A percentile compares a stretch with the other conserved stretches of the same genome.
Conservation (phyloP, 1,140 invertebrate genomes). For the Heterodera schachtii region DNA sequence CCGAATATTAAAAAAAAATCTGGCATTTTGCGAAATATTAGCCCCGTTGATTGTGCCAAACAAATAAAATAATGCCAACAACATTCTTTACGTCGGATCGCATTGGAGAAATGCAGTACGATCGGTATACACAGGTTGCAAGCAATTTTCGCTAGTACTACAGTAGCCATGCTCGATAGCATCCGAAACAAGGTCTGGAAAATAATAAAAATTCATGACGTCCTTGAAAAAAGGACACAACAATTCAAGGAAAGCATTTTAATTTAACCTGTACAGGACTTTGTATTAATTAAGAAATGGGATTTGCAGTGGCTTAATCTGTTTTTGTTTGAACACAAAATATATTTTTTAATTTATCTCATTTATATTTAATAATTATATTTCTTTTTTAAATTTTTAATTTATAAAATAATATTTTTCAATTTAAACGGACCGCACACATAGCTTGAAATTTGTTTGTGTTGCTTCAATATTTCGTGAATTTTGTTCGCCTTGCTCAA, state of each 20-base stretch:
- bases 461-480: slow-evolving; percentile 18
- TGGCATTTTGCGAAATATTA: neutral
- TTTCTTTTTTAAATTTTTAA: too few species aligned
- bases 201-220: too few species aligned
- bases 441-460: slow-evolving; percentile 26
- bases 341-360: too few species aligned
- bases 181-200: slow-evolving; percentile 57
- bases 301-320: too few species aligned
- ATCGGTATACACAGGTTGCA: slow-evolving; percentile 57
- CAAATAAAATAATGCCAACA: slow-evolving; percentile 14
- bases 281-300: too few species aligned
- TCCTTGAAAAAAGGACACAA: too few species aligned
- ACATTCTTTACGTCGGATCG: slow-evolving; percentile 53
- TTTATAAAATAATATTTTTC: too few species aligned
- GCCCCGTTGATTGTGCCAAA: neutral
- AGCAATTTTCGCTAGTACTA: slow-evolving; percentile 55
- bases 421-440: slow-evolving; percentile 24
- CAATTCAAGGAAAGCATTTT: too few species aligned
- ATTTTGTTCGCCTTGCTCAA: slow-evolving; percentile 21
- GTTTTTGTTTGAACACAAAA: too few species aligned
- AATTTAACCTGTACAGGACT: too few species aligned
- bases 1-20: neutral
- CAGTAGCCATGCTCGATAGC: slow-evolving; percentile 55
- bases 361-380: too few species aligned
- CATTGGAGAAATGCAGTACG: slow-evolving; percentile 58